Base-by-base conservation (phyloP, 2,888 invertebrate genomes). In the Augochlorella aurata region DNA sequence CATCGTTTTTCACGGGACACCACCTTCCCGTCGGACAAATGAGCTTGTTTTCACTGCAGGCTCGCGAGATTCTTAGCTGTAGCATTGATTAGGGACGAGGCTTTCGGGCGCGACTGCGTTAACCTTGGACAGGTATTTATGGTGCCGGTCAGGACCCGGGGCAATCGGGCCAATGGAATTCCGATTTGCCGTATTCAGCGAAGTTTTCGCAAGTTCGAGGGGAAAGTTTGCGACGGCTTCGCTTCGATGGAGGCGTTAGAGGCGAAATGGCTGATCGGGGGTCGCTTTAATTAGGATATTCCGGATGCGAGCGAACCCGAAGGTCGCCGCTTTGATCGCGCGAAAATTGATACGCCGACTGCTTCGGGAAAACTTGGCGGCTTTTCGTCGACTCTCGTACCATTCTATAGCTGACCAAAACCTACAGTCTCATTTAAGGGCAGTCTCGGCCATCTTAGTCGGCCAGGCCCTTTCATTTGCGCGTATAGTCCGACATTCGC, bases 11-110 rank as follows among this genome's bases (percentile, higher is more conserved):
- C 79, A 54, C 61, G 18, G 47, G 18, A 38, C 58, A 16, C 47
- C 47, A 58, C 52, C 52, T 61, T 61, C 61, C 74, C 29, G 54
- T 44, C 45, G 67, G 85, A 88, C 77, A 86, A 87, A 87, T 84
- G 80, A 86, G 68, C 79, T 88, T 87, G 87, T 88, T 87, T 87
- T 82, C 87, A 63, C 68, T 69, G 63, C 24, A 44, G 21, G n/a
- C 10, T 16, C 79, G 52, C 70, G 73, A 49, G 75, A 65, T n/a
- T 16, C 58, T 67, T 24, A 8, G 74, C 12, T 52, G 65, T 76
- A 18, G 73, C 86, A 80, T 83, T 78, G 85, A 85, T 85, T 85
- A 81, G 71, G 63, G 58, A 47, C 47, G 29, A 9, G 47, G 58
- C 8, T n/a, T 45, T 47, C 58, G 5, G 72, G 10, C 70, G 69